Evolutionary conservation across 2,113 vertebrate genomes (phyloP), one percentile per base, ranked within the genome.

Genomic region (Coturnix japonica): DNA sequence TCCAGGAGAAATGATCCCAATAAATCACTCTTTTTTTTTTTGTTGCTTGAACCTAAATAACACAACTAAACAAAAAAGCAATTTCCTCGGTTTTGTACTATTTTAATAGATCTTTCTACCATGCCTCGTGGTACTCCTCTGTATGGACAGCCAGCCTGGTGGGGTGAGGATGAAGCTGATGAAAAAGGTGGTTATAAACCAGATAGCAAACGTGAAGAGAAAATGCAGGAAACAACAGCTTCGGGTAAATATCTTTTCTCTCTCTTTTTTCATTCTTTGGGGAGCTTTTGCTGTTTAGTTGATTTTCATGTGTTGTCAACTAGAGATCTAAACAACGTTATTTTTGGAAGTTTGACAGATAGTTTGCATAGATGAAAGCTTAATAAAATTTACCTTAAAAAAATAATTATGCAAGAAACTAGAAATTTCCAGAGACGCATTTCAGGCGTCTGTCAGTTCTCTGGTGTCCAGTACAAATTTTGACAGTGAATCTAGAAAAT

Each of bases 131-230:
- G 99, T 75, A 99, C 99, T 18, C 99, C 99, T 7, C 95, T 99
- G 61, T 99, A 99, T 61, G 99, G 99, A 10, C 99, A 99, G 84
- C 99, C 99, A 10, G 99, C 99, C 8, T 99, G 99, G 99, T 99
- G 99, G 99, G 99, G 99, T 49, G 99, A 99, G 43, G 99, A 98
- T 49, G 99, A 99, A 23, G 98, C 98, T 30, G 98, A 99, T 79
- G 99, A 99, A 67, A 97, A 99, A 94, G 98, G 98, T 97, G 98
- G 98, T 81, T 98, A 97, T 96, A 99, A 99, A 90, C 97, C 98
- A 67, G 98, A 98, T 75, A 97, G 96, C 87, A 99, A 99, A 93
- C 79, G 96, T 35, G 97, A 98, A 91, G 97, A 94, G 76, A 99
- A 98, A 96, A 97, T 96, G 53, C 98, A 98, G 11, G 99, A 99